Base-by-base conservation (phyloP, 2,113 vertebrate species). In the Agapornis roseicollis region DNA sequence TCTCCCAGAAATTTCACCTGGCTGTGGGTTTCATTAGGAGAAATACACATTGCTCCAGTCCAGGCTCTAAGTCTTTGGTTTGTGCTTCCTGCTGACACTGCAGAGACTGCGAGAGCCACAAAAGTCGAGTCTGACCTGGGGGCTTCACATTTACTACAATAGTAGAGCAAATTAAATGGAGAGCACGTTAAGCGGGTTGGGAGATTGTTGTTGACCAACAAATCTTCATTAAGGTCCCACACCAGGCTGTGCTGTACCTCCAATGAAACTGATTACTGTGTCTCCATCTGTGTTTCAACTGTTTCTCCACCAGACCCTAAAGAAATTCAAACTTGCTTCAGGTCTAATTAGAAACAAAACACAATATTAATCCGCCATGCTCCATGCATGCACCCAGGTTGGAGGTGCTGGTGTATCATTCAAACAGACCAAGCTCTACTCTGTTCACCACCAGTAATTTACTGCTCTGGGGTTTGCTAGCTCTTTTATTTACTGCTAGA, bases 1-100 rank as follows among this genome's bases (percentile, higher is more conserved):
- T 87, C 81, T 84, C 88, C 80, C 86, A 61, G 53, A 87, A 89
- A 79, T 82, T 88, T 94, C 94, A 96, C 96, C 90, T 96, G 94
- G 90, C 80, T 82, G 96, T 95, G 83, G 28, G 41, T 88, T 96
- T 96, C 89, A 64, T 95, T 90, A 93, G 64, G 56, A 91, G 84
- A 77, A 89, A 94, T 39, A 76, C 27, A 80, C 58, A 58, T 50
- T 58, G 25, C 83, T 92, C 2, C 2, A 87, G 37, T 49, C 35
- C 49, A 73, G 84, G 44, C 85, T 85, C 37, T 56, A 18, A 68
- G 25, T 53, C 78, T 93, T 91, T 1, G 1, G 55, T 83, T 76
- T 2, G 4, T 86, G 27, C 83, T 91, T 88, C 69, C 90, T 86
- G 83, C 90, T 96, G 94, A 92, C 72, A 65, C 80, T 86, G 80